Conservation (phyloP, 2,113 vertebrate species). For the Phalacrocorax brasilianus region DNA sequence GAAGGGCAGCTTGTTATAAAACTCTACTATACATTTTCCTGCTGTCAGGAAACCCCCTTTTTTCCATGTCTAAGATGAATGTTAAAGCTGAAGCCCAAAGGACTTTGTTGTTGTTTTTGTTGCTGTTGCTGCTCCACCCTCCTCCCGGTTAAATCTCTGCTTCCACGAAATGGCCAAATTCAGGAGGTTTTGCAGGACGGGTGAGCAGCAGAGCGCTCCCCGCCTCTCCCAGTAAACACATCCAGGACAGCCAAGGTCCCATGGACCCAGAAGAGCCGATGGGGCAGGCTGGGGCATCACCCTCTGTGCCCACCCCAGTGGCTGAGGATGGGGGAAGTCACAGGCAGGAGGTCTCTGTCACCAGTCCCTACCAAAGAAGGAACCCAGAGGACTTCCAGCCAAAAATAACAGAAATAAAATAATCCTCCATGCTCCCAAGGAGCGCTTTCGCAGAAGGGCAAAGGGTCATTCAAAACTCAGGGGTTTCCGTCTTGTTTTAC, state of each 20-base stretch:
- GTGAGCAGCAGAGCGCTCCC: neutral
- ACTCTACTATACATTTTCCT: neutral
- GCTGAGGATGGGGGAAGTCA: neutral
- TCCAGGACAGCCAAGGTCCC: accelerated
- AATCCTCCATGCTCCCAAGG: neutral
- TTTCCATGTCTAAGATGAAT: constrained; percentile 4
- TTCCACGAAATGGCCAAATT: neutral
- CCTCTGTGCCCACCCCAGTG: neutral
- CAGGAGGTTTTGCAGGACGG: neutral
- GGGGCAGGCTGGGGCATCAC: neutral
- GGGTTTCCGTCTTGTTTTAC: neutral
- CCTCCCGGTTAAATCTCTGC: neutral
- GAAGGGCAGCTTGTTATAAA: neutral
- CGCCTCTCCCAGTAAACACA: neutral
- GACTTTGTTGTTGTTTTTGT: neutral
- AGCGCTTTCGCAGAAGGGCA: neutral
- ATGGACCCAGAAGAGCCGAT: accelerated
- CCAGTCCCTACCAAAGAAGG: neutral
- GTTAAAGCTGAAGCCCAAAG: constrained; percentile 4
- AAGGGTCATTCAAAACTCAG: neutral
- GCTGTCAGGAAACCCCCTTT: constrained; percentile 46
- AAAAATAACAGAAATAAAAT: neutral
- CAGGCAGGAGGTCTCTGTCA: neutral
- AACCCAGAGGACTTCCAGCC: neutral
- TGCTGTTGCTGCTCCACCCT: neutral